A percentile compares a stretch with the other conserved stretches of the same genome.
phyloP scores from a whole-genome alignment of 1,140 invertebrate species.

The Sminthurides bifidus region DNA sequence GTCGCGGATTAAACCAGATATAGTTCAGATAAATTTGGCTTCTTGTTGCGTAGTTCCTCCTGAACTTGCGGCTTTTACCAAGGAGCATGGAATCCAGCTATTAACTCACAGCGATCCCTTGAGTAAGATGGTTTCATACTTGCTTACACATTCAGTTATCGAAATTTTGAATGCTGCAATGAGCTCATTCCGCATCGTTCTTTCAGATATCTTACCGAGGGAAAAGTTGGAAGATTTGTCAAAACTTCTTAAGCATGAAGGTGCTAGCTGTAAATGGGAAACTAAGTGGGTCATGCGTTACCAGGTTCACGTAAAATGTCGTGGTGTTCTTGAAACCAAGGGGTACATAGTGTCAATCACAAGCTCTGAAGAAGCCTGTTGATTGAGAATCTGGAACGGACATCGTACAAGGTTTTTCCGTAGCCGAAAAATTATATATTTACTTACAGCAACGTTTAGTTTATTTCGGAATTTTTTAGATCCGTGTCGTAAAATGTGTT shows the following conservation, averaged over 20 bases:
- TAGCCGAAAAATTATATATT: too few relatives aligned
- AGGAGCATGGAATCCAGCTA: conserved; percentile 79
- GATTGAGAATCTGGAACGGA: too few relatives aligned
- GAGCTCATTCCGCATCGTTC: conserved; percentile 22
- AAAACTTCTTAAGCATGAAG: not conserved
- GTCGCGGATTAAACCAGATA: conserved; percentile 70
- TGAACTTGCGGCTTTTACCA: conserved; percentile 75
- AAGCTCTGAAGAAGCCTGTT: too few relatives aligned
- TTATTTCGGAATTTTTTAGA: too few relatives aligned
- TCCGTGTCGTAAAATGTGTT: too few relatives aligned
- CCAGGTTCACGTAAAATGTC: conserved; percentile 74
- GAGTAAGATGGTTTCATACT: conserved; percentile 44
- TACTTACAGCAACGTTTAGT: too few relatives aligned
- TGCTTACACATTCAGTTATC: not conserved
- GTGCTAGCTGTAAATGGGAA: conserved; percentile 22
- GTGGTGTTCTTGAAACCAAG: conserved; percentile 76
- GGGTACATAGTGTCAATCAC: conserved; percentile 45
- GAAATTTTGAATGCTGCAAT: conserved; percentile 9
- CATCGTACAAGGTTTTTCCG: too few relatives aligned
- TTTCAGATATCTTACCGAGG: conserved; percentile 50
- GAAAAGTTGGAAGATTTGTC: conserved; percentile 25
- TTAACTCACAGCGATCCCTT: conserved; percentile 88
- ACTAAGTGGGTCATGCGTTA: conserved; percentile 65
- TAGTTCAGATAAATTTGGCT: conserved; percentile 89
- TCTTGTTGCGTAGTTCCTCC: conserved; percentile 91